Percentiles rank a stretch among this genome's conserved stretches.
Conservation (phyloP, 2,888 invertebrate species). For the Dichetophora obliterata region DNA sequence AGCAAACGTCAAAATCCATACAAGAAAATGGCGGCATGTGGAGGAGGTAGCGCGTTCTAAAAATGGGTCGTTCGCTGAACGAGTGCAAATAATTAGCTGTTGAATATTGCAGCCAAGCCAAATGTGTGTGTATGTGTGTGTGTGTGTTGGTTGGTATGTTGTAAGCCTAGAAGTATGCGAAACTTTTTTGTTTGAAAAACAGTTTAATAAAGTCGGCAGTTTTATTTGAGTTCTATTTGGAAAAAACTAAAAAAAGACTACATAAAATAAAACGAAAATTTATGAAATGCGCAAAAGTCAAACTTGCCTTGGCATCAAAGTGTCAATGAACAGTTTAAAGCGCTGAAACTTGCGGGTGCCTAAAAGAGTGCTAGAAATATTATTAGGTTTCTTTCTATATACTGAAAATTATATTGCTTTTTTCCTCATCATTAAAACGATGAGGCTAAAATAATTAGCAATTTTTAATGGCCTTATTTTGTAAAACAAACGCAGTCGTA, state of each 20-base stretch:
- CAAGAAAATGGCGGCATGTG: background rate
- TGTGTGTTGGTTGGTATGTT: no score
- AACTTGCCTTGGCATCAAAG: constrained; percentile 2
- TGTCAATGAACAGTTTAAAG: constrained; percentile 29
- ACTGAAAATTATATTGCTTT: no score
- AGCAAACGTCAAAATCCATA: constrained; percentile 45
- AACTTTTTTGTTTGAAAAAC: constrained; percentile 35
- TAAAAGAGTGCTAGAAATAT: background rate
- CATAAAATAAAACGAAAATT: background rate
- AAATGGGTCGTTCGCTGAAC: constrained; percentile 30
- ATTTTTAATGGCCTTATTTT: no score
- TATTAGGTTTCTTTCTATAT: no score
- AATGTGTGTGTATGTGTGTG: background rate
- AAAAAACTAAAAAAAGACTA: background rate
- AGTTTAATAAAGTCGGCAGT: constrained; percentile 30
- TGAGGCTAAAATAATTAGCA: no score
- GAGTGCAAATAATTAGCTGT: constrained; percentile 30
- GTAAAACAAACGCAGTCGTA: no score
- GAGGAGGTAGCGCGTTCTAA: background rate
- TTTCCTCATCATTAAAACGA: no score
- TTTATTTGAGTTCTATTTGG: constrained; percentile 21
- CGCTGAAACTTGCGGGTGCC: background rate
- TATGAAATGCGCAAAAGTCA: constrained; percentile 11
- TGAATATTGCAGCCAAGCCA: constrained; percentile 10
- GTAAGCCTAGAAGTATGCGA: constrained; percentile 27